Evolutionary conservation across 2,888 invertebrate species (phyloP).

Genomic region (Creontiades dilutus): DNA sequence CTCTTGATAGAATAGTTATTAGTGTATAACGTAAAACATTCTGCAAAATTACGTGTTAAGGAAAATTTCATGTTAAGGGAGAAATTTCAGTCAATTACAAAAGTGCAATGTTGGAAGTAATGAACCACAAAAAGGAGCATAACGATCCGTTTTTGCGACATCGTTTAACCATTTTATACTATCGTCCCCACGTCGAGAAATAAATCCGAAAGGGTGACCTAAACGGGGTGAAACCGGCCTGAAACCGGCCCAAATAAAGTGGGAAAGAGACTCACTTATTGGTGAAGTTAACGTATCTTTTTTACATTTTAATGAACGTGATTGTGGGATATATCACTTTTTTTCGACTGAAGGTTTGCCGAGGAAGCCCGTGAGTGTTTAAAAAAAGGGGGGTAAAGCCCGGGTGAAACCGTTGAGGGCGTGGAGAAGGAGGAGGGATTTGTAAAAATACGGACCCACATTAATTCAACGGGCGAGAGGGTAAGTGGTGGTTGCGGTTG

Average conservation of each 20-base stretch:
- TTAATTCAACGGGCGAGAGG: conserved; percentile 4
- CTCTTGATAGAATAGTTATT: too few relatives aligned
- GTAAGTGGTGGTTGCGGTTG: not conserved
- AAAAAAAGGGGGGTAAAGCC: not conserved
- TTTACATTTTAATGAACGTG: conserved; percentile 63
- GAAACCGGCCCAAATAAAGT: conserved; percentile 28
- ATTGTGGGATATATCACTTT: conserved; percentile 66
- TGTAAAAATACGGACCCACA: not conserved
- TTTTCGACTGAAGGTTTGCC: not conserved
- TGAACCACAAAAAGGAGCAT: too few relatives aligned
- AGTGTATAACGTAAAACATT: too few relatives aligned
- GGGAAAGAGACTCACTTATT: conserved; percentile 38
- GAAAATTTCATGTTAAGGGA: too few relatives aligned
- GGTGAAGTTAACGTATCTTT: conserved; percentile 49
- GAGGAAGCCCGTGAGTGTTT: not conserved
- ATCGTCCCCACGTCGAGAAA: not conserved
- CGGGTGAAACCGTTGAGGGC: not conserved
- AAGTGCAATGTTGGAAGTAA: too few relatives aligned
- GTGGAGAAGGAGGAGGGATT: not conserved
- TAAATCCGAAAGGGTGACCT: not conserved
- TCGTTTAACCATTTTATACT: not conserved
- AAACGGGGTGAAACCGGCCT: not conserved
- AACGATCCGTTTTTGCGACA: not conserved
- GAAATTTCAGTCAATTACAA: too few relatives aligned
- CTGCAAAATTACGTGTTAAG: too few relatives aligned